Conservation (phyloP, 2,113 vertebrate species). For the Danionella cerebrum region DNA sequence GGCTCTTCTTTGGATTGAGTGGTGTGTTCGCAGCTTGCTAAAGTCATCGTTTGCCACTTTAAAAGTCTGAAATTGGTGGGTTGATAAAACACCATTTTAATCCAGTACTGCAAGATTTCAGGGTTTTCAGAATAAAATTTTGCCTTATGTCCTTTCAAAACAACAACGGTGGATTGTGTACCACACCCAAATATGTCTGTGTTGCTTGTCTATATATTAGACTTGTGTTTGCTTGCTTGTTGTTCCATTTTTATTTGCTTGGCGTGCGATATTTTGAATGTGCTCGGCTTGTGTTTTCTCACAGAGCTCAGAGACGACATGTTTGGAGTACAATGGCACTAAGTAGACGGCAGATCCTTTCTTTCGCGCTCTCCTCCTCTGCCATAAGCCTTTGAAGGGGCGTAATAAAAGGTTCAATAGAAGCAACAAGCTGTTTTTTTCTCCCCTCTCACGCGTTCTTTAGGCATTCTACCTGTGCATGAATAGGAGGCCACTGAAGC, state of each 20-base stretch:
- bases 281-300: neutral
- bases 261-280: slow-evolving; percentile 2
- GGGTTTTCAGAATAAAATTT: neutral
- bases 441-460: slow-evolving; percentile 50
- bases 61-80: too few species aligned
- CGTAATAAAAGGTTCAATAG: slow-evolving; percentile 66
- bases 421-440: slow-evolving; percentile 62
- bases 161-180: neutral
- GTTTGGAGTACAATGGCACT: slow-evolving; percentile 52
- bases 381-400: slow-evolving; percentile 58
- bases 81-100: neutral
- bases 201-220: neutral
- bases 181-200: neutral
- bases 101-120: neutral
- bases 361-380: slow-evolving; percentile 40
- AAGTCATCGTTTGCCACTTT: slow-evolving; percentile 11
- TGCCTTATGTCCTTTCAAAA: too few species aligned
- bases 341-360: slow-evolving; percentile 44
- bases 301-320: slow-evolving; percentile 28
- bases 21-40: neutral
- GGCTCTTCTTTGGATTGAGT: neutral
- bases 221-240: neutral
- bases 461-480: slow-evolving; percentile 65
- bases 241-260: neutral
- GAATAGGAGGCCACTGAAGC: slow-evolving; percentile 65